Evolutionary conservation across 2,888 invertebrate genomes (phyloP).

Genomic region (Trissolcus brochymenae): DNA sequence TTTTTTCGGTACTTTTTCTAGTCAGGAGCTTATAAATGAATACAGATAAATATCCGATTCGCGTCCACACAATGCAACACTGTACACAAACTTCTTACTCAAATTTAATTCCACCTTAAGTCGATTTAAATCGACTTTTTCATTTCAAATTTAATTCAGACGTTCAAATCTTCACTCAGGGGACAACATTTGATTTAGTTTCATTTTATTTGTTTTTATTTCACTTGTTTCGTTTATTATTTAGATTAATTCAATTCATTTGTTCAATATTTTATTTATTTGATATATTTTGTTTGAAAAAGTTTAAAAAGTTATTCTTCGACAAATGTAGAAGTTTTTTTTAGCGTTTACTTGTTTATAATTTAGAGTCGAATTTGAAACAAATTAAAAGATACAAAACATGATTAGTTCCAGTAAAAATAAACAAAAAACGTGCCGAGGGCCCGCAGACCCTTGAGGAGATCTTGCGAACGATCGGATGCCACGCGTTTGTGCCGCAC

Average conservation of each 20-base stretch:
- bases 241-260: too few species aligned
- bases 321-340: too few species aligned
- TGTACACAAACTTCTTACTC: conserved; percentile 2
- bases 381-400: conserved; percentile 46
- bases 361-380: conserved; percentile 18
- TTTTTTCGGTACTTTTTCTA: conserved; percentile 37
- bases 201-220: too few species aligned
- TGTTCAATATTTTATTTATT: too few species aligned
- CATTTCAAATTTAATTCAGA: too few species aligned
- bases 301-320: too few species aligned
- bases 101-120: conserved; percentile 12
- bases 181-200: too few species aligned
- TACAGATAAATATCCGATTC: conserved; percentile 44
- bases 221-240: too few species aligned
- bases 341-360: neutral
- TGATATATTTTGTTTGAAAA: too few species aligned
- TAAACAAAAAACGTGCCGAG: conserved; percentile 15
- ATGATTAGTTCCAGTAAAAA: conserved; percentile 33
- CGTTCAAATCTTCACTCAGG: too few species aligned
- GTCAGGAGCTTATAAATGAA: conserved; percentile 40
- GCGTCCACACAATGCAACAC: conserved; percentile 1
- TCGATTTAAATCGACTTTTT: conserved; percentile 16
- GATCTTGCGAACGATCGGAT: conserved; percentile 45
- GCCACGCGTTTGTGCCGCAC: conserved; percentile 45
- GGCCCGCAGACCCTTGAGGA: conserved; percentile 35